Evolutionary conservation across 2,113 vertebrate species (phyloP), one percentile per base, ranked within the genome.

Genomic region (Eubucco bourcierii): DNA sequence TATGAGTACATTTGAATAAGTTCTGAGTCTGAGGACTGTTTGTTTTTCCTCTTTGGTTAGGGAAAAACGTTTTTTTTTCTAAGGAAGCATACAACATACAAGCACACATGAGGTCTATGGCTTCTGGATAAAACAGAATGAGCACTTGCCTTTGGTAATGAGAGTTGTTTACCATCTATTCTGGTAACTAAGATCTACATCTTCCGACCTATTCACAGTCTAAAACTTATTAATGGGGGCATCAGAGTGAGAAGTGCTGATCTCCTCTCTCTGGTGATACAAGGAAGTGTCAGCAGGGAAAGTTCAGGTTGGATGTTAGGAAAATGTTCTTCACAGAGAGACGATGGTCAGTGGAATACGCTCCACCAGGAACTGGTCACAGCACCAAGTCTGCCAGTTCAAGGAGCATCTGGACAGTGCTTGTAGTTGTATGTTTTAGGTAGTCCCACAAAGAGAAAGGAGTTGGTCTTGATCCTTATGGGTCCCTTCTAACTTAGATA

Each of bases 321-420:
- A 80, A 58, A 47, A 61, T 23, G 5, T n/a, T 71, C 37, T 14
- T 71, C 64, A 28, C 16, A 37, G 19, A 52, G 10, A 6, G 6
- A 5, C 0, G 18, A 14, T 0, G 0, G 31, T 60, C 76, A 39
- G 21, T 41, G 47, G 13, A 39, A 56, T 19, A 53, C 44, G 37
- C 10, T 82, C 4, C 28, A 2, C 18, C 56, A 14, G 66, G 14
- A 50, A 68, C 23, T 18, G 10, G 14, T 25, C 47, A 23, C 1
- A 5, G 21, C 37, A 52, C 15, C 34, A 46, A 56, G 13, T 20
- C 10, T 60, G 4, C 29, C 33, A 47, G 33, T 29, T 64, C 7
- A 7, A 23, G 58, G 25, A 58, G 11, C 7, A 3, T 31, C 74
- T 78, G 29, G 7, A 75, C 4, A 1, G 24, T 0, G 0, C 8